Evolutionary conservation across 2,797 vertebrate genomes (phyloP).

Genomic region (Apogon talboti): DNA sequence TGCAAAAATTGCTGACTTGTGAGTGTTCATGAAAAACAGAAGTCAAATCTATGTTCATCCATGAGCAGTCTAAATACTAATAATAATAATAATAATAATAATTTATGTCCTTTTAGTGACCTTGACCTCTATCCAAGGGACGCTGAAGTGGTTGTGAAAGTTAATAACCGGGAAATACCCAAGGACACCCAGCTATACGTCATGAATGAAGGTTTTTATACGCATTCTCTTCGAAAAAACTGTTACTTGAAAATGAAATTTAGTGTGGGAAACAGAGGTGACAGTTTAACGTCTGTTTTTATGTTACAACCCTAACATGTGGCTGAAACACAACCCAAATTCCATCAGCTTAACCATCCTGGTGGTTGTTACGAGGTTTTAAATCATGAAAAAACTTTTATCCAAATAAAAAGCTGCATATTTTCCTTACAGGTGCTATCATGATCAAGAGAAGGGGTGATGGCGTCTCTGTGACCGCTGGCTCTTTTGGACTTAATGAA

Average conservation of each 20-base stretch:
- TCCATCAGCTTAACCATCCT: too few species aligned
- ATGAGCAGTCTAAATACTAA: too few species aligned
- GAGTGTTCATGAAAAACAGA: constrained; percentile 53
- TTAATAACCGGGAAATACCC: constrained; percentile 81
- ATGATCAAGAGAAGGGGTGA: constrained; percentile 69
- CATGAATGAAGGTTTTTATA: constrained; percentile 65
- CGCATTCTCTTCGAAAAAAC: constrained; percentile 1
- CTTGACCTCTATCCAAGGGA: constrained; percentile 80
- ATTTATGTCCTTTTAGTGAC: constrained; percentile 69
- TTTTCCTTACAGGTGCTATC: constrained; percentile 66
- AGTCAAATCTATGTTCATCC: neutral
- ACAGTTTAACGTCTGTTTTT: too few species aligned
- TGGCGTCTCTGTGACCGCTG: constrained; percentile 77
- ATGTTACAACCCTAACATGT: too few species aligned
- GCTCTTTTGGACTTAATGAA: constrained; percentile 80
- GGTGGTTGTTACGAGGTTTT: too few species aligned
- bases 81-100: neutral
- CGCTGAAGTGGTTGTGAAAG: constrained; percentile 70
- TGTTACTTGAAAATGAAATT: neutral
- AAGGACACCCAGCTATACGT: constrained; percentile 74
- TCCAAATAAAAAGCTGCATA: neutral
- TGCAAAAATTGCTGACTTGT: constrained; percentile 83
- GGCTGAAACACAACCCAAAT: too few species aligned
- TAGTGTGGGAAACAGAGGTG: neutral
- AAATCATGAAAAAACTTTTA: too few species aligned